Evolutionary conservation across 2,797 vertebrate species (phyloP).

Genomic region (Helicolenus hilgendorfi): DNA sequence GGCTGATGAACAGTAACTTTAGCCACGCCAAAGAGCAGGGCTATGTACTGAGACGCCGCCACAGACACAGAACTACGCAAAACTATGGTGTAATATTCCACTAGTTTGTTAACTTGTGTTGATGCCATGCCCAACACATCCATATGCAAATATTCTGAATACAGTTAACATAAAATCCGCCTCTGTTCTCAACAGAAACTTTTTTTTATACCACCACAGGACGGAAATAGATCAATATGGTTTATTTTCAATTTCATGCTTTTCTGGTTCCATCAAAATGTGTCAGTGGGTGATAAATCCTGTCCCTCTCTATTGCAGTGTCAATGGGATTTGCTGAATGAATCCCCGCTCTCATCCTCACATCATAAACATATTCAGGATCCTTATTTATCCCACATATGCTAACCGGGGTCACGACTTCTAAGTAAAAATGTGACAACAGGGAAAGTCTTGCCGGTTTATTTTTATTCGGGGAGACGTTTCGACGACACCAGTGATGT

Average conservation of each 20-base stretch:
- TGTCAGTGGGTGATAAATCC: slow-evolving; percentile 83
- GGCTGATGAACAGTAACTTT: too few species aligned
- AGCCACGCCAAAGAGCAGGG: too few species aligned
- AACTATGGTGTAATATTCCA: neutral
- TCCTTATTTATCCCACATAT: slow-evolving; percentile 58
- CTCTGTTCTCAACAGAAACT: slow-evolving; percentile 20
- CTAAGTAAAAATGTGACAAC: slow-evolving; percentile 32
- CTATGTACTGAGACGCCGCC: too few species aligned
- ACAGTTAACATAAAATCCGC: slow-evolving; percentile 7
- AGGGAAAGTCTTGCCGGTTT: neutral
- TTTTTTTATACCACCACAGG: slow-evolving; percentile 38
- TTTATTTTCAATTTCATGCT: slow-evolving; percentile 88
- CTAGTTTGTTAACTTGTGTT: neutral
- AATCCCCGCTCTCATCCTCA: slow-evolving; percentile 63
- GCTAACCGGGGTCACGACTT: slow-evolving; percentile 60
- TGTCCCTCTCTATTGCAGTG: slow-evolving; percentile 56
- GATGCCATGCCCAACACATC: neutral
- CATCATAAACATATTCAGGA: slow-evolving; percentile 64
- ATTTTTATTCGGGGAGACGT: slow-evolving; percentile 19
- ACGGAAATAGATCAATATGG: slow-evolving; percentile 80
- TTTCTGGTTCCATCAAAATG: slow-evolving; percentile 85
- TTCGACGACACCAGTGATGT: neutral
- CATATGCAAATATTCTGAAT: slow-evolving; percentile 21
- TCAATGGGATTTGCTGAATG: slow-evolving; percentile 75
- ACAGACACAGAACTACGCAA: neutral